Percentiles rank a stretch among this genome's conserved stretches.
Evolutionary conservation across 2,113 vertebrate genomes (phyloP).

Genomic region (Microtus richardsoni): DNA sequence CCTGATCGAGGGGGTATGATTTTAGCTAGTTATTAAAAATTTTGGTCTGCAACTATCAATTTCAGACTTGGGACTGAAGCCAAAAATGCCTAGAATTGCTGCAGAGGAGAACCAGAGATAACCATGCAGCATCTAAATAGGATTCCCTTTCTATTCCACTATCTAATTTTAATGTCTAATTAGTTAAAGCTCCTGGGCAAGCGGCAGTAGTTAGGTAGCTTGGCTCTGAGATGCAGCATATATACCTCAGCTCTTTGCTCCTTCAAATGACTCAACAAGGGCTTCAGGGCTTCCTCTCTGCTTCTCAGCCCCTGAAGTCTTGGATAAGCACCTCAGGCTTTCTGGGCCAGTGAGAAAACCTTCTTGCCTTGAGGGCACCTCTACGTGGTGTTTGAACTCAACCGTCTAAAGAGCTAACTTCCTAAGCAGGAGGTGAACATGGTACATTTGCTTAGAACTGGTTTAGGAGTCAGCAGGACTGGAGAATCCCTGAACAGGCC

Average conservation of each 20-base stretch:
- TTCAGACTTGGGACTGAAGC: slow-evolving; percentile 45
- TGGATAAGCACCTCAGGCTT: neutral
- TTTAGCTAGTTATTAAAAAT: slow-evolving; percentile 62
- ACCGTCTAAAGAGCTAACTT: slow-evolving; percentile 83
- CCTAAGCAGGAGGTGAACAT: slow-evolving; percentile 79
- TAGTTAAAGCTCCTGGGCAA: neutral
- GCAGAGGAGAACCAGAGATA: neutral
- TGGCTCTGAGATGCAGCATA: neutral
- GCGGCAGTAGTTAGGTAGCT: neutral
- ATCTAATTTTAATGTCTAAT: slow-evolving; percentile 17
- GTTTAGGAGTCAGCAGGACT: slow-evolving; percentile 64
- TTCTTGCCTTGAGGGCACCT: slow-evolving; percentile 74
- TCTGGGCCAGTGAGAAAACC: slow-evolving; percentile 41
- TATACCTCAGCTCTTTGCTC: slow-evolving; percentile 5
- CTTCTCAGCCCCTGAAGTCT: neutral
- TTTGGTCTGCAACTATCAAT: neutral
- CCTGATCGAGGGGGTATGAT: slow-evolving; percentile 2
- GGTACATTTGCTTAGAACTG: slow-evolving; percentile 69
- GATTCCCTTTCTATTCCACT: neutral
- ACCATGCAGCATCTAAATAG: slow-evolving; percentile 16
- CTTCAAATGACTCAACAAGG: neutral
- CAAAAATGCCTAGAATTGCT: slow-evolving; percentile 42
- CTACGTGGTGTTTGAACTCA: slow-evolving; percentile 78
- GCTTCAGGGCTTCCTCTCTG: fast-evolving
- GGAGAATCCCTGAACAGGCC: neutral